Percentiles rank a stretch among this genome's conserved stretches.
These are phyloP conservation scores for Tetheella fluctuosa DNA, from an alignment of 2,888 invertebrate species.

Conservation along the genomic window DNA sequence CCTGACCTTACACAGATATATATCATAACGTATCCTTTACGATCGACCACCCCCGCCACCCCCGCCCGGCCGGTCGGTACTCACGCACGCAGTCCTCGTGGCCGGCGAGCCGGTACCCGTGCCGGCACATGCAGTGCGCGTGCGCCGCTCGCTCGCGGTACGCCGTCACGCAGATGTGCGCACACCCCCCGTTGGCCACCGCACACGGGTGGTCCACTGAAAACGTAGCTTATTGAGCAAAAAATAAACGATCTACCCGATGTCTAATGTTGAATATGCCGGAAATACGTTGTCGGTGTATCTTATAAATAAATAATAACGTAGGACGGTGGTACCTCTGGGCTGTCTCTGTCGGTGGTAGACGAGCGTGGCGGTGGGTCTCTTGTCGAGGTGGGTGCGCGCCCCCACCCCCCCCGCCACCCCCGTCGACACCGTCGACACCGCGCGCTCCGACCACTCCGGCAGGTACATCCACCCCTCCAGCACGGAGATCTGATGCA, in stretches of 20 bases:
- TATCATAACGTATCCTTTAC: too few relatives aligned
- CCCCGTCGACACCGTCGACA: slow-evolving; percentile 81
- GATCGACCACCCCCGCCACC: too few relatives aligned
- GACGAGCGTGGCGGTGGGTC: slow-evolving; percentile 87
- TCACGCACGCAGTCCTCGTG: slow-evolving; percentile 86
- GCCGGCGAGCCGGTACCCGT: slow-evolving; percentile 86
- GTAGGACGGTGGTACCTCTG: too few relatives aligned
- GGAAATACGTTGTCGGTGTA: too few relatives aligned
- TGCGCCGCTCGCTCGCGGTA: slow-evolving; percentile 78
- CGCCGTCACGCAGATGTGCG: slow-evolving; percentile 89
- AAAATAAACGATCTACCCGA: too few relatives aligned
- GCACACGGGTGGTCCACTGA: slow-evolving; percentile 87
- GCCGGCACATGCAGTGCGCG: slow-evolving; percentile 88
- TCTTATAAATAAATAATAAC: too few relatives aligned
- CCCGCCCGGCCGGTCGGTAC: too few relatives aligned
- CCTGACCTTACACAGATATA: too few relatives aligned
- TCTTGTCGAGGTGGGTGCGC: slow-evolving; percentile 29
- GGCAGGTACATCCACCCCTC: slow-evolving; percentile 90
- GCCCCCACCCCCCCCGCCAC: slow-evolving; percentile 38
- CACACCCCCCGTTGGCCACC: slow-evolving; percentile 87
- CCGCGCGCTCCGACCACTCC: slow-evolving; percentile 87
- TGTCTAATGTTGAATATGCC: too few relatives aligned
- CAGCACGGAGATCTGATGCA: slow-evolving; percentile 89
- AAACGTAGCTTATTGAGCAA: too few relatives aligned
- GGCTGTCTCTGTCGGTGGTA: slow-evolving; percentile 92